Percentiles rank a stretch among this genome's conserved stretches.
phyloP scores from a whole-genome alignment of 2,888 invertebrate genomes.

The Thyatira batis region DNA sequence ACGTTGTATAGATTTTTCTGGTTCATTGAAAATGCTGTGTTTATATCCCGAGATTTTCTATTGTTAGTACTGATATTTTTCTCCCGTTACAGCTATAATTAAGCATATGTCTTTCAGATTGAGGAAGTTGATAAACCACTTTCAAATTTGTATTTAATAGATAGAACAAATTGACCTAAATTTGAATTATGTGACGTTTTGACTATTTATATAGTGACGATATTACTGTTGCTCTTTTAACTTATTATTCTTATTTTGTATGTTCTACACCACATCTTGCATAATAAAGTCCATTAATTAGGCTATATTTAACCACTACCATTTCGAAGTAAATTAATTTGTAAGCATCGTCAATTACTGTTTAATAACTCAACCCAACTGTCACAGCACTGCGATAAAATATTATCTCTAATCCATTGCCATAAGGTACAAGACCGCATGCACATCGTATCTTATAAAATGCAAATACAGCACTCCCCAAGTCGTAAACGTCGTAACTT shows the following conservation, averaged over 20 bases:
- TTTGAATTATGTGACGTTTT: too few species aligned
- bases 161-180: too few species aligned
- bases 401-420: conserved; percentile 9
- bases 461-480: conserved; percentile 48
- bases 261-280: too few species aligned
- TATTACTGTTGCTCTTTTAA: too few species aligned
- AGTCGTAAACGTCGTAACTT: conserved; percentile 58
- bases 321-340: conserved; percentile 36
- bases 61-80: too few species aligned
- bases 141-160: too few species aligned
- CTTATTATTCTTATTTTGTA: too few species aligned
- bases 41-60: conserved; percentile 6
- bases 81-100: too few species aligned
- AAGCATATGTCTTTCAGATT: too few species aligned
- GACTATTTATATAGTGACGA: too few species aligned
- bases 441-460: conserved; percentile 39
- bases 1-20: conserved; percentile 49
- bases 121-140: too few species aligned
- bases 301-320: conserved; percentile 18
- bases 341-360: conserved; percentile 38
- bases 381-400: conserved; percentile 6
- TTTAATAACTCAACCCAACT: conserved; percentile 23
- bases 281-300: not conserved
- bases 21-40: conserved; percentile 21
- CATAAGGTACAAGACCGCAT: conserved; percentile 32